A percentile compares a stretch with the other conserved stretches of the same genome.
Conservation (phyloP, 2,797 vertebrate species). For the Hipposideros larvatus region DNA sequence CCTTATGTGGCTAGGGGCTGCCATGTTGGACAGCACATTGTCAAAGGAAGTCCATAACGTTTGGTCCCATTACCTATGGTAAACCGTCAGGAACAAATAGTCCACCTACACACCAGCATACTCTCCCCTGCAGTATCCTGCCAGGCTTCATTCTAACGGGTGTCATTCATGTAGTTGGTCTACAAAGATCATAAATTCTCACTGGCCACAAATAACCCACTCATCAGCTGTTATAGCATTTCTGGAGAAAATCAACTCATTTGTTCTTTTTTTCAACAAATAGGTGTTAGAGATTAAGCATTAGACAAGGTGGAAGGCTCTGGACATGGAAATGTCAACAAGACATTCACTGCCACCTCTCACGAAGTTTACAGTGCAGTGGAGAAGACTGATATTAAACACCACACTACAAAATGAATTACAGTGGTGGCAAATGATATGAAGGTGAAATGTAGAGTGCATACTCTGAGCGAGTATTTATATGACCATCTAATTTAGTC, state of each 20-base stretch:
- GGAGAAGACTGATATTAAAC: background rate
- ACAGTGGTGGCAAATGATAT: background rate
- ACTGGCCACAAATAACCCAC: background rate
- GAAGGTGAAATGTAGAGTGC: background rate
- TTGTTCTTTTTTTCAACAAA: constrained; percentile 11
- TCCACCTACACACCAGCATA: background rate
- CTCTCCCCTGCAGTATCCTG: background rate
- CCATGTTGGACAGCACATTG: background rate
- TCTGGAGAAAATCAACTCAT: background rate
- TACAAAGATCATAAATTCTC: constrained; percentile 5
- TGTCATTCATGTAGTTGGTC: background rate
- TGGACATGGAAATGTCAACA: background rate
- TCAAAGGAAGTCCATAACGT: background rate
- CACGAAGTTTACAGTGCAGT: background rate
- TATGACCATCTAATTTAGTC: background rate
- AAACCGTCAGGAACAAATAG: background rate
- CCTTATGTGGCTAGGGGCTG: background rate
- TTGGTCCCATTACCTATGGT: background rate
- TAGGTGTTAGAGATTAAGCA: background rate
- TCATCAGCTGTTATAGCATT: background rate
- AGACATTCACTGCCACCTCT: background rate
- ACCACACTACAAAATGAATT: background rate
- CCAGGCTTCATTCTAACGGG: background rate
- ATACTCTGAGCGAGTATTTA: background rate
- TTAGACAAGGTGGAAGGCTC: background rate